phyloP scores from a whole-genome alignment of 2,888 invertebrate genomes.

The Cheilosia scutellata region DNA sequence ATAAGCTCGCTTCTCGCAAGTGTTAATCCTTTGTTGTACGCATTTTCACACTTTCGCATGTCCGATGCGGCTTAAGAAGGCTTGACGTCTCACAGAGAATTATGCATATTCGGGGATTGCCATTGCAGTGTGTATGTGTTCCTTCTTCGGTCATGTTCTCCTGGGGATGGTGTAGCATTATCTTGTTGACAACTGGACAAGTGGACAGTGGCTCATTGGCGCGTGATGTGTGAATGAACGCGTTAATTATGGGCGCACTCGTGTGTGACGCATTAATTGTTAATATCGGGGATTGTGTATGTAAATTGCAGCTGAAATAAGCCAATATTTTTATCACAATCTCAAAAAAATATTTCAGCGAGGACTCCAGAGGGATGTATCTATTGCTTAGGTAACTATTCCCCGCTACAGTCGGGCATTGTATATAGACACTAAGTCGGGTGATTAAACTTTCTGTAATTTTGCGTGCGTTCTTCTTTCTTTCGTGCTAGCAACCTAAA shows the following conservation, averaged over 20 bases:
- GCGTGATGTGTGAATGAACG: constrained; percentile 20
- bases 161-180: constrained; percentile 46
- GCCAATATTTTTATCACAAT: neutral
- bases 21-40: constrained; percentile 66
- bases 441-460: constrained; percentile 42
- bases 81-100: constrained; percentile 26
- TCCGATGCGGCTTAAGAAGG: constrained; percentile 48
- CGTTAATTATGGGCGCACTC: constrained; percentile 34
- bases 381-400: too few species aligned
- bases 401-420: constrained; percentile 11
- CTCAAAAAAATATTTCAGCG: too few species aligned
- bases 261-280: constrained; percentile 42
- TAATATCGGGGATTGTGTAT: constrained; percentile 39
- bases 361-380: too few species aligned
- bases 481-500: constrained; percentile 36
- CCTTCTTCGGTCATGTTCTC: constrained; percentile 15
- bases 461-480: constrained; percentile 30
- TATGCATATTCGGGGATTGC: constrained; percentile 41
- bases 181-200: constrained; percentile 31
- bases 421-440: too few species aligned
- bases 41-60: constrained; percentile 71
- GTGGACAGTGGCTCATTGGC: neutral
- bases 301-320: constrained; percentile 7
- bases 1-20: constrained; percentile 54
- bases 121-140: neutral